Percentiles rank a stretch among this genome's conserved stretches.
Conservation (phyloP, 2,113 vertebrate genomes). For the Sturnira hondurensis region DNA sequence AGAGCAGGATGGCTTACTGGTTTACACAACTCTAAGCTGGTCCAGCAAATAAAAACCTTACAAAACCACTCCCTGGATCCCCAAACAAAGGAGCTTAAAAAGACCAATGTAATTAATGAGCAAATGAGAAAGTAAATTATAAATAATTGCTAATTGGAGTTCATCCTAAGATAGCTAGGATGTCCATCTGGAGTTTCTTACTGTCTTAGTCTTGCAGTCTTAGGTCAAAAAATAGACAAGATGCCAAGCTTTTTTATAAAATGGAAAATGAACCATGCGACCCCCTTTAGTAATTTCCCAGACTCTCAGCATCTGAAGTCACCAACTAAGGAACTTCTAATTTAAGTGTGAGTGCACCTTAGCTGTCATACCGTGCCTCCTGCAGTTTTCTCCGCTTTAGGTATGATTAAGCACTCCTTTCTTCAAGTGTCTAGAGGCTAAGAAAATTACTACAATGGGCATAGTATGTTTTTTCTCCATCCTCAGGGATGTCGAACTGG, state of each 20-base stretch:
- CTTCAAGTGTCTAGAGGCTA: background rate
- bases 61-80: background rate
- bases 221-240: background rate
- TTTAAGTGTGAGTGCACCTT: background rate
- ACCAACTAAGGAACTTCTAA: background rate
- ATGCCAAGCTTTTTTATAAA: background rate
- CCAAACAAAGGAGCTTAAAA: background rate
- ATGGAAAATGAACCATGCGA: background rate
- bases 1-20: background rate
- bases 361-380: background rate
- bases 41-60: background rate
- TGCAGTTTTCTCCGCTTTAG: background rate
- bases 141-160: background rate
- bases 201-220: background rate
- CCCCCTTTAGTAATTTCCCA: background rate
- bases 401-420: background rate
- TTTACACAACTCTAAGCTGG: background rate
- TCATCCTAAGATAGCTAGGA: background rate
- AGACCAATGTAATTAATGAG: background rate
- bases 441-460: background rate
- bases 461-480: background rate
- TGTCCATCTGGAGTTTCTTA: background rate
- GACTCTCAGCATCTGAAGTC: background rate
- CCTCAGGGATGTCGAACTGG: background rate
- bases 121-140: background rate